Evolutionary conservation across 92 coral and sea anemone species (phyloP), one percentile per base, ranked within the genome.

Genomic region (Porites evermanni): DNA sequence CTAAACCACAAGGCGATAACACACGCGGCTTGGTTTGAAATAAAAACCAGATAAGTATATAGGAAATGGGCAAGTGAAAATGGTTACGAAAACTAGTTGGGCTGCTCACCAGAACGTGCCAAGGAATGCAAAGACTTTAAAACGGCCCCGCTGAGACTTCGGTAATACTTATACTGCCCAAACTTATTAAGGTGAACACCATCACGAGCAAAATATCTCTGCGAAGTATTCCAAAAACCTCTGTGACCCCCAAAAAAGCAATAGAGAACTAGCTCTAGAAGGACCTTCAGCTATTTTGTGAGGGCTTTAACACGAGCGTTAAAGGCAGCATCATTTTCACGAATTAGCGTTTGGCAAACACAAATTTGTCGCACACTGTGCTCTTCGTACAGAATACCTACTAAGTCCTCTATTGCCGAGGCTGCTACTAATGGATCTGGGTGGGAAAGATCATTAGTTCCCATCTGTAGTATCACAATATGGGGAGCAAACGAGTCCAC

Each of bases 121-220:
- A 2, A 64, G 10, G 24, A 14, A 65, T 51, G 12, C 21, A 65
- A 44, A 29, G 58, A 24, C 63, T 50, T 61, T 18, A 51, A 26
- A 5, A 75, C 64, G 88, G 88, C 88, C 81, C 88, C 88, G 16
- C 81, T 66, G 16, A 84, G 54, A 61, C 88, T 84, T 61, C 88
- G 72, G 59, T 50, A 53, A 18, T 72, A 74, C 38, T 75, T 84
- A 2, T 38, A 56, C 19, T 75, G 82, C 18, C 82, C 70, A 4
- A 11, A 8, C 26, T n/a, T 32, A 18, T 77, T 85, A 18, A 85
- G 72, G 12, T 67, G 72, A 3, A 67, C 72, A n/a, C 72, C 72
- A 67, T 24, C 72, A 67, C 72, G 50, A 51, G 70, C 78, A 71
- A 72, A 38, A 61, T 59, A 84, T 17, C 23, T 10, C n/a, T 21